Conservation (phyloP, 2,113 vertebrate species). For the Plectropomus leopardus region DNA sequence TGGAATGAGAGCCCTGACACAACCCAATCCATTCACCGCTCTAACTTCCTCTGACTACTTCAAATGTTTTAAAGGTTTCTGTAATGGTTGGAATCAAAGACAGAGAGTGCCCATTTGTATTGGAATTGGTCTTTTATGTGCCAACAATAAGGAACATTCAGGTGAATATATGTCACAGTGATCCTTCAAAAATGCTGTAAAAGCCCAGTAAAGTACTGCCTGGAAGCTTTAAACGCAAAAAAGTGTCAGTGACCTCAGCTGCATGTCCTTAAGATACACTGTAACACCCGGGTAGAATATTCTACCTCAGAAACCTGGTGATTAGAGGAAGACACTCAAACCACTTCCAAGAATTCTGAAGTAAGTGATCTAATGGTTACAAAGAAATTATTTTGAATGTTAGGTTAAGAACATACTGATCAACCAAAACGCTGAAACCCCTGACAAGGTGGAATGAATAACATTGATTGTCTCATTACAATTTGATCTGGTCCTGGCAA, state of each 20-base stretch:
- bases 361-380: background rate
- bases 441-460: too few species aligned
- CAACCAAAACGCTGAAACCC: too few species aligned
- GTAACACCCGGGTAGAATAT: background rate
- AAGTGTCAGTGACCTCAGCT: background rate
- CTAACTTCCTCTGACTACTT: slow-evolving; percentile 30
- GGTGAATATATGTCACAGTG: slow-evolving; percentile 3
- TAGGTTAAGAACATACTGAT: background rate
- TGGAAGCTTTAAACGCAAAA: background rate
- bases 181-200: slow-evolving; percentile 6
- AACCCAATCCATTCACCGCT: slow-evolving; percentile 22
- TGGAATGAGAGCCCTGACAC: slow-evolving; percentile 9
- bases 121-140: slow-evolving; percentile 44
- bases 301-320: background rate
- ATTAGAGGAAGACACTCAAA: background rate
- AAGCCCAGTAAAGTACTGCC: background rate
- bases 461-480: too few species aligned
- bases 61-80: slow-evolving; percentile 37
- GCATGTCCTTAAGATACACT: background rate
- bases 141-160: slow-evolving; percentile 31
- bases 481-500: too few species aligned
- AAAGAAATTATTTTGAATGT: too few species aligned
- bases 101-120: slow-evolving; percentile 34
- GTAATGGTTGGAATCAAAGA: slow-evolving; percentile 36
- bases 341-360: background rate